Evolutionary conservation across 64 coral and sea anemone genomes (phyloP).

Genomic region (Trachythela sp.): DNA sequence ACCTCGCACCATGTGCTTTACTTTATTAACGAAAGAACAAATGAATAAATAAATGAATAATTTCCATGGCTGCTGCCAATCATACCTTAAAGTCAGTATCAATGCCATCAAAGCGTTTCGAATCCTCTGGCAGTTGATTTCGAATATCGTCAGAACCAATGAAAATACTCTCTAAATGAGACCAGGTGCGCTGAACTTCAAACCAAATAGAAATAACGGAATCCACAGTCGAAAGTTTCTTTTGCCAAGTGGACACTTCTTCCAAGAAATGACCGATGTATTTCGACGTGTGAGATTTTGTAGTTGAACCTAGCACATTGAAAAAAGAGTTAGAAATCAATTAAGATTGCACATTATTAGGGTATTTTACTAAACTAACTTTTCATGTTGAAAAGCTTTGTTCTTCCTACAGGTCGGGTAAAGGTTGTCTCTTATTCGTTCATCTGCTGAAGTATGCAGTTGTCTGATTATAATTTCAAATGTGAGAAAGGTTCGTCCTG

Average conservation of each 20-base stretch:
- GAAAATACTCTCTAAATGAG: slow-evolving; percentile 97
- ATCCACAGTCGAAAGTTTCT: slow-evolving; percentile 87
- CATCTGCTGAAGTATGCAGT: too few relatives aligned
- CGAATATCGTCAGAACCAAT: slow-evolving; percentile 98
- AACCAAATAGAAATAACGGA: slow-evolving; percentile 99
- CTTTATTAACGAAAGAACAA: too few relatives aligned
- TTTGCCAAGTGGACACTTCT: slow-evolving; percentile 95
- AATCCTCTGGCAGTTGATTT: slow-evolving; percentile 93
- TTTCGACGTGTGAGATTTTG: slow-evolving; percentile 99
- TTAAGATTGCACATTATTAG: background rate
- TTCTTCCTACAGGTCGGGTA: too few relatives aligned
- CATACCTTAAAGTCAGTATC: slow-evolving; percentile 88
- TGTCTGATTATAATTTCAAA: too few relatives aligned
- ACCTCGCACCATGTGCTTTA: too few relatives aligned
- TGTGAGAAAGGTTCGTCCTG: too few relatives aligned
- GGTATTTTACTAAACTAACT: too few relatives aligned
- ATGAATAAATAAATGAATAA: too few relatives aligned
- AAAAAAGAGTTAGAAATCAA: background rate
- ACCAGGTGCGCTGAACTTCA: slow-evolving; percentile 98
- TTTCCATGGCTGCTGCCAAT: background rate
- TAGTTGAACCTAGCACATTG: slow-evolving; percentile 62
- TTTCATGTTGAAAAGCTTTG: too few relatives aligned
- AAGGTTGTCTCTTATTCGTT: too few relatives aligned
- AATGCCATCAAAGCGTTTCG: slow-evolving; percentile 91
- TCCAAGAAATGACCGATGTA: slow-evolving; percentile 99